These are phyloP conservation scores for Andrena hattorfiana DNA, from an alignment of 2,888 invertebrate species.

Conservation along the genomic window DNA sequence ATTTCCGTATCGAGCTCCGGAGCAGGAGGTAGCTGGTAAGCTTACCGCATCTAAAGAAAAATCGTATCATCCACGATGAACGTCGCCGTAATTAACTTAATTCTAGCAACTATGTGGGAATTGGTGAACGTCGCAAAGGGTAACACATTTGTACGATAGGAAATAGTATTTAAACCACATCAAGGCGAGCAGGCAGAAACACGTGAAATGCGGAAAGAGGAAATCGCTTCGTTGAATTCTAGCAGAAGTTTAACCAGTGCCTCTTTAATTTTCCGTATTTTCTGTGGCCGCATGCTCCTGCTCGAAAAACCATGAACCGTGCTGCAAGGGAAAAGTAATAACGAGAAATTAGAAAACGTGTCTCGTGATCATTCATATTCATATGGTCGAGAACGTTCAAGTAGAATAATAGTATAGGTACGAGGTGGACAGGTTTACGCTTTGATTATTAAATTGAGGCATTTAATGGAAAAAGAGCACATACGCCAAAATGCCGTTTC, in stretches of 20 bases:
- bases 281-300: background rate
- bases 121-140: background rate
- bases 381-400: background rate
- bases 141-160: constrained; percentile 14
- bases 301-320: background rate
- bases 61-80: no score
- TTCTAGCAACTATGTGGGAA: background rate
- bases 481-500: no score
- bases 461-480: no score
- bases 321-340: background rate
- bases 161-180: constrained; percentile 16
- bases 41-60: no score
- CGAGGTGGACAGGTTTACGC: no score
- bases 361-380: constrained; percentile 9
- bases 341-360: background rate
- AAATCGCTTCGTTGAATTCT: constrained; percentile 1
- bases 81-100: no score
- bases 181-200: background rate
- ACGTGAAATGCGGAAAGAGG: background rate
- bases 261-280: constrained; percentile 16
- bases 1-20: no score
- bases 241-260: background rate
- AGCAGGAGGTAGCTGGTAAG: no score
- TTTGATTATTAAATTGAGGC: no score
- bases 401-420: no score